phyloP scores from a whole-genome alignment of 2,888 invertebrate species.

The Tetranychus truncatus region DNA sequence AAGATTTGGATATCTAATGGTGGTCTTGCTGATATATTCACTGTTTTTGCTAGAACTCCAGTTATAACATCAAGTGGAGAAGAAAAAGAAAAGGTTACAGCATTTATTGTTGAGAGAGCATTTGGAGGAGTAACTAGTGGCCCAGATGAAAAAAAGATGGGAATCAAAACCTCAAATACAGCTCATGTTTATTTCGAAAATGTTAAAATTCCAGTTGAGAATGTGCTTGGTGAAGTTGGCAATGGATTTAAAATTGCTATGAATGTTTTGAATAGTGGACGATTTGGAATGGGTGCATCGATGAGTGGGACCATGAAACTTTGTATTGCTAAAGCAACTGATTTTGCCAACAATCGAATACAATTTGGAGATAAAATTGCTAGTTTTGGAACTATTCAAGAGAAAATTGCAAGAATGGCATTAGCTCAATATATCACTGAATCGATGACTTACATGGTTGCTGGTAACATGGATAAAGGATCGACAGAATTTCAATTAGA shows the following conservation, averaged over 20 bases:
- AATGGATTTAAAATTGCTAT: constrained; percentile 91
- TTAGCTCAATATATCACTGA: constrained; percentile 79
- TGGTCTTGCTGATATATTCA: constrained; percentile 83
- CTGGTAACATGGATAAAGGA: constrained; percentile 39
- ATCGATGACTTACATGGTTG: constrained; percentile 40
- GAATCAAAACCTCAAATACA: constrained; percentile 88
- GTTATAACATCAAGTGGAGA: constrained; percentile 36
- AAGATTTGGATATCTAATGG: constrained; percentile 99
- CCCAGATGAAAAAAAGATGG: constrained; percentile 95
- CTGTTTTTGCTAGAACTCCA: constrained; percentile 71
- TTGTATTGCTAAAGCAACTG: constrained; percentile 68
- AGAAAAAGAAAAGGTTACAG: constrained; percentile 57
- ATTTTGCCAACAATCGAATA: constrained; percentile 66
- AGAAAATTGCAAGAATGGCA: constrained; percentile 82
- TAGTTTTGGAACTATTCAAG: constrained; percentile 65
- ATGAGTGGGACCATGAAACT: constrained; percentile 45
- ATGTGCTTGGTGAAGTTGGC: constrained; percentile 72
- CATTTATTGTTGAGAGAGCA: constrained; percentile 80
- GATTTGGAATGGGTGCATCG: constrained; percentile 92
- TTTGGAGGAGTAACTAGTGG: constrained; percentile 86
- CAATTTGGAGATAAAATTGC: constrained; percentile 77
- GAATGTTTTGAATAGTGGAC: constrained; percentile 92
- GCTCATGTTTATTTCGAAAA: constrained; percentile 80
- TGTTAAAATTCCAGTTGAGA: constrained; percentile 66
- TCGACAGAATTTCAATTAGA: constrained; percentile 85